Evolutionary conservation across 2,888 invertebrate species (phyloP).

Genomic region (Microplitis deprimator): DNA sequence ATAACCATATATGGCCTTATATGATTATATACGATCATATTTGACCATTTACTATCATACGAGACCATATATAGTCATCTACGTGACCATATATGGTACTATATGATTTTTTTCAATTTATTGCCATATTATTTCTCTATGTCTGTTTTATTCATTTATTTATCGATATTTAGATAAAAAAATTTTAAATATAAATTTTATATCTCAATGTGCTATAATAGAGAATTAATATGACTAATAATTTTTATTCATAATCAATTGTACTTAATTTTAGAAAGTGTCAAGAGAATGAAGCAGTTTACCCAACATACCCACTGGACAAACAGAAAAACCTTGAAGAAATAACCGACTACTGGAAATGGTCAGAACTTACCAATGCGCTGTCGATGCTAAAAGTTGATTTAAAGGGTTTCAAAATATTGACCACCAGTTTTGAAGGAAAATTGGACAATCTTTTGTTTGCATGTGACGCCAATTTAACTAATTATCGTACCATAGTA

Average conservation of each 20-base stretch:
- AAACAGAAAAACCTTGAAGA: slow-evolving; percentile 80
- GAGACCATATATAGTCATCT: no score
- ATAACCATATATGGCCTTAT: no score
- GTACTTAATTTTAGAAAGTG: slow-evolving; percentile 76
- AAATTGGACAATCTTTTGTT: slow-evolving; percentile 75
- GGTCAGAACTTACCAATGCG: slow-evolving; percentile 72
- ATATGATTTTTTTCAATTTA: no score
- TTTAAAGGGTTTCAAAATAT: slow-evolving; percentile 74
- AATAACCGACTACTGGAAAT: slow-evolving; percentile 77
- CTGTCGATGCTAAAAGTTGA: slow-evolving; percentile 73
- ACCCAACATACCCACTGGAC: slow-evolving; percentile 81
- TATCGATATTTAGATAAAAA: no score
- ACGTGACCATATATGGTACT: no score
- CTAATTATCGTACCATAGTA: slow-evolving; percentile 74
- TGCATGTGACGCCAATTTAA: slow-evolving; percentile 77
- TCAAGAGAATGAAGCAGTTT: slow-evolving; percentile 81
- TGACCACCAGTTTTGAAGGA: slow-evolving; percentile 75
- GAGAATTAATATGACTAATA: neutral
- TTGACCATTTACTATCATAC: no score
- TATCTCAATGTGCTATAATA: no score
- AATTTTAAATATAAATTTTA: no score
- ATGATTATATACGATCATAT: no score
- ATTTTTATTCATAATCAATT: neutral
- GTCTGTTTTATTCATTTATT: no score
- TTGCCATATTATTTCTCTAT: no score